Conservation (phyloP, 1,140 invertebrate species). For the Hesperophylax magnus region DNA sequence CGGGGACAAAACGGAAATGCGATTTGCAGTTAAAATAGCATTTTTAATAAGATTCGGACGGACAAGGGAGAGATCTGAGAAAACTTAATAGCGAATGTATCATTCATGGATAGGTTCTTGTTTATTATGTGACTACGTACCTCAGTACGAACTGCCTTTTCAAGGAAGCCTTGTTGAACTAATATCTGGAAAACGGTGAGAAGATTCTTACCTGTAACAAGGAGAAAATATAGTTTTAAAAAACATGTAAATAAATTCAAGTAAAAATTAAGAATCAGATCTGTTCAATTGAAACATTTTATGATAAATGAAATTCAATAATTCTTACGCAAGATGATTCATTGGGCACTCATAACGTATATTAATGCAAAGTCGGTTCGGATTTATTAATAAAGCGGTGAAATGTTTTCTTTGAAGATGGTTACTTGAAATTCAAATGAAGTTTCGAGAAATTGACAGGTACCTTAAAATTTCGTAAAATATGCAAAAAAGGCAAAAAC, state of each 20-base stretch:
- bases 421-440: conserved; percentile 43
- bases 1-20: conserved; percentile 53
- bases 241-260: too few species aligned
- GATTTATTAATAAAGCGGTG: conserved; percentile 30
- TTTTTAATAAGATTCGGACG: conserved; percentile 36
- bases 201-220: conserved; percentile 9
- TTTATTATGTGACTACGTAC: too few species aligned
- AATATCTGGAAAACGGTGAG: not conserved
- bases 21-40: conserved; percentile 56
- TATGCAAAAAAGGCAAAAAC: conserved; percentile 45
- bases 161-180: too few species aligned
- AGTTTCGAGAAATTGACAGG: conserved; percentile 39
- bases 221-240: not conserved
- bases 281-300: too few species aligned
- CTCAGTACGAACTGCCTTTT: too few species aligned
- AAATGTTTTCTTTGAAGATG: conserved; percentile 35
- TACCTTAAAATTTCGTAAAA: conserved; percentile 43
- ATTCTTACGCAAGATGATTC: not conserved
- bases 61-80: not conserved
- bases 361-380: not conserved
- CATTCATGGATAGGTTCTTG: not conserved
- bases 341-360: conserved; percentile 11
- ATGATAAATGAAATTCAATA: not conserved
- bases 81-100: conserved; percentile 14
- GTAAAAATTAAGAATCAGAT: too few species aligned